phyloP scores from a whole-genome alignment of 1,140 invertebrate genomes.

The Zaprionus gabonicus region DNA sequence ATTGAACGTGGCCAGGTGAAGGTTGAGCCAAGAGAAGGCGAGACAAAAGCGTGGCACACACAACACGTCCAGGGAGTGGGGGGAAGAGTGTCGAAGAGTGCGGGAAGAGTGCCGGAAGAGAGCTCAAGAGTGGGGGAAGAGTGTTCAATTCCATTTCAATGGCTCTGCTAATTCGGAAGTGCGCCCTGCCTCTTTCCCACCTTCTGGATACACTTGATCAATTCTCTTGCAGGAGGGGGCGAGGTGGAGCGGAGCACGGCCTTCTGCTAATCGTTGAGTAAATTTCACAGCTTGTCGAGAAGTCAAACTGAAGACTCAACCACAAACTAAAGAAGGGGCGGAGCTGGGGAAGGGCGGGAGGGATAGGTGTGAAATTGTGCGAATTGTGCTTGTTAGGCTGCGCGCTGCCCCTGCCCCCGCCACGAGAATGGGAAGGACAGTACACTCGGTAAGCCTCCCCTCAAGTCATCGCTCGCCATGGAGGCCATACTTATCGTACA shows the following conservation, averaged over 20 bases:
- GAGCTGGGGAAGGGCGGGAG: constrained; percentile 10
- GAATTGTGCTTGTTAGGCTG: constrained; percentile 6
- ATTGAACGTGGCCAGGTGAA: constrained; percentile 62
- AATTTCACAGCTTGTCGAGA: constrained; percentile 64
- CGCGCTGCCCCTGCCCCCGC: too few relatives aligned
- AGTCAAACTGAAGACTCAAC: constrained; percentile 18
- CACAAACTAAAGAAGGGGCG: background rate
- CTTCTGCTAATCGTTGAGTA: constrained; percentile 61
- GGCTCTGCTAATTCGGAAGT: constrained; percentile 35
- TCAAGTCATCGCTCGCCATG: background rate
- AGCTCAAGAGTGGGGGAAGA: background rate
- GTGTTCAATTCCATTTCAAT: background rate
- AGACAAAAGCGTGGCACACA: constrained; percentile 40
- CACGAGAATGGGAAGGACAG: constrained; percentile 13
- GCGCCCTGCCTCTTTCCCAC: background rate
- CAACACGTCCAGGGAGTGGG: constrained; percentile 17
- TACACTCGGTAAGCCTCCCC: background rate
- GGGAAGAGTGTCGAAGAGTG: background rate
- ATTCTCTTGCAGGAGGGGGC: background rate
- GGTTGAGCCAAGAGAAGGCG: constrained; percentile 25
- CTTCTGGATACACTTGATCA: background rate
- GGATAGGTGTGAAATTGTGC: constrained; percentile 36
- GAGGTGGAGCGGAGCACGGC: background rate
- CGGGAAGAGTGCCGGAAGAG: background rate
- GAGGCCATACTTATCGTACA: constrained; percentile 55